Evolutionary conservation across 2,113 vertebrate species (phyloP), one percentile per base, ranked within the genome.

Genomic region (Oreochromis niloticus): DNA sequence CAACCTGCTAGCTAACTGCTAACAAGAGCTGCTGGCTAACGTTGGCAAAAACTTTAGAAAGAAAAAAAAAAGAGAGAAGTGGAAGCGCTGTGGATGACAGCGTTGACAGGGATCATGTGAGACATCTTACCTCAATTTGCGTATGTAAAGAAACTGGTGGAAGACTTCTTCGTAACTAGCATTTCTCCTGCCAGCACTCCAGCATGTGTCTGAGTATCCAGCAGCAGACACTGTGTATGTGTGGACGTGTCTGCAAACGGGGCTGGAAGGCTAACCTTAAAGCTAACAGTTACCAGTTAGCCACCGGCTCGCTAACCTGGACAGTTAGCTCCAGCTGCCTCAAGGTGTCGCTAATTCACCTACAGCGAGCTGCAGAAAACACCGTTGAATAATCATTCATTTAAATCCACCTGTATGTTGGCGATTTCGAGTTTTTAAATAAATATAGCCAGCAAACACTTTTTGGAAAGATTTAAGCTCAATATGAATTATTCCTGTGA

Each of bases 161-260:
- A 71, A 50, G 84, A 80, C 90, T 14, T n/a, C 7, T 54, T 36
- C 48, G 68, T 63, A 52, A 81, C 36, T 57, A 34, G 83, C 94
- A 94, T 95, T 82, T 88, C 93, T 92, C 9, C 92, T 56, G 24
- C 7, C 85, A 56, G 73, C 61, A 57, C 66, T 30, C 46, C 78
- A 80, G 86, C 93, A 89, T 92, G 88, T 92, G 93, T 91, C 16
- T 24, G 14, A 6, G 43, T 43, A 9, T 46, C 22, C 82, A 75
- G 75, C 57, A 19, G 81, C 81, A 8, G 63, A 57, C 11, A 55
- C 43, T 32, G 24, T 75, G 24, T 81, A 73, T 36, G 22, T 90
- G 94, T 87, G 43, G 84, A 94, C 93, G 94, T 94, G 94, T 95
- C 92, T 90, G 79, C 75, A 75, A 4, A 50, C 81, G 14, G 56